A percentile compares a stretch with the other conserved stretches of the same genome.
Evolutionary conservation across 1,140 invertebrate species (phyloP).

Genomic region (Mamestra configurata): DNA sequence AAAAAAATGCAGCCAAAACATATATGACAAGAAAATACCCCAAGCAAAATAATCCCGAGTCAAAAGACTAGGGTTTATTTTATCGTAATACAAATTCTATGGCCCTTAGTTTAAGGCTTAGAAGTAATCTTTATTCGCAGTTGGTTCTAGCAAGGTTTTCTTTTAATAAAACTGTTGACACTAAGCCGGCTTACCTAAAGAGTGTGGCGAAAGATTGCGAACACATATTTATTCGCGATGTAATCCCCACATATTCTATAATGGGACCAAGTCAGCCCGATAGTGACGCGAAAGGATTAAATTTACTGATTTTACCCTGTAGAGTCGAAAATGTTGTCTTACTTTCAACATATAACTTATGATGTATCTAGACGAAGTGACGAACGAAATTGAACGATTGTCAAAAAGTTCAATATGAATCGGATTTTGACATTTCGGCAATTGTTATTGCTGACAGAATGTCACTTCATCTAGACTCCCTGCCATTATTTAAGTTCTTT

Average conservation of each 20-base stretch:
- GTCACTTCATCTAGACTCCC: too few relatives aligned
- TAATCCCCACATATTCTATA: slow-evolving; percentile 5
- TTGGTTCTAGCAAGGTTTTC: neutral
- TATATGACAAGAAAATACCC: neutral
- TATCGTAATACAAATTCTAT: neutral
- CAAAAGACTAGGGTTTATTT: neutral
- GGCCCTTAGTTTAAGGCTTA: neutral
- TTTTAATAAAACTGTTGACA: slow-evolving; percentile 20
- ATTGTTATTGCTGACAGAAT: too few relatives aligned
- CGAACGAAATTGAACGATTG: too few relatives aligned
- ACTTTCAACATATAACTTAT: too few relatives aligned
- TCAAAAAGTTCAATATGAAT: too few relatives aligned
- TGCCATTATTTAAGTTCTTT: too few relatives aligned
- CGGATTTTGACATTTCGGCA: too few relatives aligned
- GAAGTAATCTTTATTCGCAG: slow-evolving; percentile 5
- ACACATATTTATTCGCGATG: slow-evolving; percentile 20
- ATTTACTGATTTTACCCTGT: neutral
- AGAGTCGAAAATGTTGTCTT: neutral
- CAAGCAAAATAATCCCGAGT: neutral
- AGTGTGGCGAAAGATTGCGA: slow-evolving; percentile 12
- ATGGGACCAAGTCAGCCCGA: neutral
- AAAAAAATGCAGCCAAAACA: too few relatives aligned
- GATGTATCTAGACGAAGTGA: too few relatives aligned
- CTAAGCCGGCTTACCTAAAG: slow-evolving; percentile 12
- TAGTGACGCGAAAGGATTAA: neutral